A percentile compares a stretch with the other conserved stretches of the same genome.
Conservation (phyloP, 53 echinoderm and acorn worm species). For the Echinarachnius parma region DNA sequence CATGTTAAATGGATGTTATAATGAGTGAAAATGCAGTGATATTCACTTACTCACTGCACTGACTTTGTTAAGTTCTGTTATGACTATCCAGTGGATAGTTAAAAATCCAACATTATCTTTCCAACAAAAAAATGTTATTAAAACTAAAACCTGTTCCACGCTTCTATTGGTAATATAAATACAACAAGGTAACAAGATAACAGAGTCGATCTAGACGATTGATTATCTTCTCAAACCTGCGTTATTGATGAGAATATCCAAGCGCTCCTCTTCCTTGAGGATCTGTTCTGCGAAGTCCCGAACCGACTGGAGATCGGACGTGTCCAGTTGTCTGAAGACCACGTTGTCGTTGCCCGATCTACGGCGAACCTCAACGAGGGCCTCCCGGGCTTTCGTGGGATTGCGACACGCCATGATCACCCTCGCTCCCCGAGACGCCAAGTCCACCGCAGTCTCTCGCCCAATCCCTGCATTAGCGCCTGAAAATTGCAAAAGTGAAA, state of each 20-base stretch:
- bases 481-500: no score
- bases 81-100: no score
- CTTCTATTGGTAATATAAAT: no score
- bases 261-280: conserved; percentile 41
- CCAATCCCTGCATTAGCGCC: conserved; percentile 73
- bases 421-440: conserved; percentile 74
- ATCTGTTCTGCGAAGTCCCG: conserved; percentile 58
- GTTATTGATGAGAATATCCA: conserved; percentile 86
- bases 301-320: conserved; percentile 57
- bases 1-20: no score
- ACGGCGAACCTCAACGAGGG: conserved; percentile 45
- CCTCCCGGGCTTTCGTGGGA: conserved; percentile 56
- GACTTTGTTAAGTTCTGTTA: no score
- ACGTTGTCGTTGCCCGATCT: conserved; percentile 59
- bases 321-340: conserved; percentile 55
- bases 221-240: conserved; percentile 66
- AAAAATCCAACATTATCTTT: no score
- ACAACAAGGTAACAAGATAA: no score
- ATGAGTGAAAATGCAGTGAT: no score
- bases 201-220: no score
- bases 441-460: conserved; percentile 53
- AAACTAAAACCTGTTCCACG: no score
- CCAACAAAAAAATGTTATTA: no score
- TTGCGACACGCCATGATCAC: conserved; percentile 76
- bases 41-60: no score